Conservation (phyloP, 2,888 invertebrate genomes). For the Lysandra bellargus region DNA sequence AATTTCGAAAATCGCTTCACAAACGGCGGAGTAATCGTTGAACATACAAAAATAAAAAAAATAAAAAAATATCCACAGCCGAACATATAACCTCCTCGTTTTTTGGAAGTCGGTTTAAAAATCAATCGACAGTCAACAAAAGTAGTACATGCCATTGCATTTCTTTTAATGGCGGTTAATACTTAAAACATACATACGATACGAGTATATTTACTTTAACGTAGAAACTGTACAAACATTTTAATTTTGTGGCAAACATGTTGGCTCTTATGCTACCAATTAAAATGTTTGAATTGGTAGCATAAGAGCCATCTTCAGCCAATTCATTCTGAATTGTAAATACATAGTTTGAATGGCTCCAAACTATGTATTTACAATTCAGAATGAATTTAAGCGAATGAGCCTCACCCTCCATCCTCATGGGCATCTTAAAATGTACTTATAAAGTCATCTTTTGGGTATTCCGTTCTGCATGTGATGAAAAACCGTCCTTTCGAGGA, state of each 20-base stretch:
- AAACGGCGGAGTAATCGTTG: too few relatives aligned
- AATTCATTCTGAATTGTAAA: too few relatives aligned
- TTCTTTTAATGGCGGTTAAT: not conserved
- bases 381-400: not conserved
- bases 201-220: not conserved
- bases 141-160: not conserved
- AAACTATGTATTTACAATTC: not conserved
- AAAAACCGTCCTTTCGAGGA: slow-evolving; percentile 18
- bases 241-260: not conserved
- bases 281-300: too few relatives aligned
- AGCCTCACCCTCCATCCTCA: too few relatives aligned
- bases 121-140: not conserved
- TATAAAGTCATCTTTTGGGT: not conserved
- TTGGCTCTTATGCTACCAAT: too few relatives aligned
- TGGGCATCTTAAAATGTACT: not conserved
- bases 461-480: not conserved
- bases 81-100: too few relatives aligned
- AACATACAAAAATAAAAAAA: too few relatives aligned
- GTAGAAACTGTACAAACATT: not conserved
- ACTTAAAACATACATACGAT: not conserved
- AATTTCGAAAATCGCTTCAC: too few relatives aligned
- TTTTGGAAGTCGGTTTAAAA: not conserved
- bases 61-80: too few relatives aligned
- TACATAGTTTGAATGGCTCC: not conserved
- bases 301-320: too few relatives aligned